A percentile compares a stretch with the other conserved stretches of the same genome.
Evolutionary conservation across 2,888 invertebrate genomes (phyloP).

Genomic region (Caenorhabditis sp.): DNA sequence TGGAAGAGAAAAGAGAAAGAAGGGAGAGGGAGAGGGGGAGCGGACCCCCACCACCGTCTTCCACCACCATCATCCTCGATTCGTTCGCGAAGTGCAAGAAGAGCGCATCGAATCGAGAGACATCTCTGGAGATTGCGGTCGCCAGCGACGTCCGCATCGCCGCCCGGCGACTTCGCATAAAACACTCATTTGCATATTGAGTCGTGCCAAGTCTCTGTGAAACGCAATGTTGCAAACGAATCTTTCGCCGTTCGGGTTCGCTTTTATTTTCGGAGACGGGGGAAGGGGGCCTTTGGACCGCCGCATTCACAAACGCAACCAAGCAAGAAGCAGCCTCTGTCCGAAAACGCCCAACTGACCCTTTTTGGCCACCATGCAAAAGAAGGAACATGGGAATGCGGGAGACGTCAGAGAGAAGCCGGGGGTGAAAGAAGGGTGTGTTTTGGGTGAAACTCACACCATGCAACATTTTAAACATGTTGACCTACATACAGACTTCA

Average conservation of each 20-base stretch:
- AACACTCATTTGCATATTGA: conserved; percentile 57
- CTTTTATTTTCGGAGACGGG: conserved; percentile 41
- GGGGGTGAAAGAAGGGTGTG: conserved; percentile 25
- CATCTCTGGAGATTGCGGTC: conserved; percentile 34
- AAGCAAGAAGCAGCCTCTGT: conserved; percentile 40
- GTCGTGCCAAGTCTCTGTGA: conserved; percentile 52
- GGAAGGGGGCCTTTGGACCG: conserved; percentile 28
- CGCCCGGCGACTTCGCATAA: conserved; percentile 48
- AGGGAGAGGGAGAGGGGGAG: not conserved
- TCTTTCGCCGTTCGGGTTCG: conserved; percentile 54
- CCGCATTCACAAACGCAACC: conserved; percentile 55
- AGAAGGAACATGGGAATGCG: conserved; percentile 41
- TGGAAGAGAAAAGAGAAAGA: conserved; percentile 19
- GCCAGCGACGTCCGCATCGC: conserved; percentile 15
- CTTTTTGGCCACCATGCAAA: conserved; percentile 31
- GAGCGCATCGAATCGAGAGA: conserved; percentile 48
- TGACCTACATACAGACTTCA: conserved; percentile 48
- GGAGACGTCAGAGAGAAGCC: conserved; percentile 43
- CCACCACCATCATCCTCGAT: conserved; percentile 45
- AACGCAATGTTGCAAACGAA: conserved; percentile 57
- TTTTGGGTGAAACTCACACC: conserved; percentile 54
- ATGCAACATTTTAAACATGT: conserved; percentile 56
- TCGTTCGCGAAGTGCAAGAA: conserved; percentile 54
- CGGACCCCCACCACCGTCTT: conserved; percentile 33
- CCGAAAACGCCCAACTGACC: conserved; percentile 33